Percentiles rank a stretch among this genome's conserved stretches.
phyloP scores from a whole-genome alignment of 2,113 vertebrate species.

The Pterocles gutturalis region DNA sequence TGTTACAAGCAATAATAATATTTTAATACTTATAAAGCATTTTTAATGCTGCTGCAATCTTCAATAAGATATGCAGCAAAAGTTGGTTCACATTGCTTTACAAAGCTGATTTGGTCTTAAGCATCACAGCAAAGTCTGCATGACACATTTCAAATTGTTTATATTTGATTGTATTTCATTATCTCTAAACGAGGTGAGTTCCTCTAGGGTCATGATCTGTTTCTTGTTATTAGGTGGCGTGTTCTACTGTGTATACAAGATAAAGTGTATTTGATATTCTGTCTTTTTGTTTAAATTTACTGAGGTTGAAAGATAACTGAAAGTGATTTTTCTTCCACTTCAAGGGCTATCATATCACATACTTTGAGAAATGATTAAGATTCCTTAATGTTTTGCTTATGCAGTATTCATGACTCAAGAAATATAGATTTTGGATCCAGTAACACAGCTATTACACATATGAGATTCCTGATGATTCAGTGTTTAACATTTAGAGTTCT shows the following conservation, averaged over 20 bases:
- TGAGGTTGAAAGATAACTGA: conserved; percentile 1
- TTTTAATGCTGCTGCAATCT: not conserved
- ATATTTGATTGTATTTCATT: conserved; percentile 22
- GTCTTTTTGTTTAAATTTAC: conserved; percentile 43
- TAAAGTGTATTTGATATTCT: conserved; percentile 43
- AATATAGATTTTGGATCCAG: not conserved
- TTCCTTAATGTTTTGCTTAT: not conserved
- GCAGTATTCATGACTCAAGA: not conserved
- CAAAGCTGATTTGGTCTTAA: not conserved
- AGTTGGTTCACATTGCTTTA: not conserved
- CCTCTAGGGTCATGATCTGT: conserved; percentile 15
- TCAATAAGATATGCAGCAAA: not conserved
- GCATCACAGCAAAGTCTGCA: not conserved
- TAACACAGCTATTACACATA: not conserved
- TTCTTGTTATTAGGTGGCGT: conserved; percentile 25
- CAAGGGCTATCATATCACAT: not conserved
- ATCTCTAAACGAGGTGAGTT: conserved; percentile 62
- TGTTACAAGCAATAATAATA: not conserved
- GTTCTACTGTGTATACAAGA: conserved; percentile 28
- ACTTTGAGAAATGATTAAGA: not conserved
- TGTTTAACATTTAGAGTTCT: not conserved
- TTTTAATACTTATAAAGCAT: not conserved
- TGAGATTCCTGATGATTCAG: not conserved
- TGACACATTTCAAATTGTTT: conserved; percentile 25
- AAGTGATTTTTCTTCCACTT: conserved; percentile 1